A percentile compares a stretch with the other conserved stretches of the same genome.
phyloP scores from a whole-genome alignment of 2,888 invertebrate genomes.

The Chirona hameri region DNA sequence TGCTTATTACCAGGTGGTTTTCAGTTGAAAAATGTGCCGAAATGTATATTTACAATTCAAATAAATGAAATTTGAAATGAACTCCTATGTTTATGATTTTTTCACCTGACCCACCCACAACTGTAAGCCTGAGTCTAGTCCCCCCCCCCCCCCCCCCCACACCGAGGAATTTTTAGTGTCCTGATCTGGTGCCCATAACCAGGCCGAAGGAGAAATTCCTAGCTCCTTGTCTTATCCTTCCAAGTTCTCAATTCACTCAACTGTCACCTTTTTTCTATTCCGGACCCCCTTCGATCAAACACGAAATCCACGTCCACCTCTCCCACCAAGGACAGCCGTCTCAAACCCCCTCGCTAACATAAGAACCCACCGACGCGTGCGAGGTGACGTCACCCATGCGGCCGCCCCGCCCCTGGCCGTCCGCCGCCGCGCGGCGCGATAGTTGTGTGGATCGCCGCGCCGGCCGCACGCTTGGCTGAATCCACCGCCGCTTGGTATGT shows the following conservation, averaged over 20 bases:
- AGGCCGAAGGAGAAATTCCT: too few species aligned
- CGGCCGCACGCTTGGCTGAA: not conserved
- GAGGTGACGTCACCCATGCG: not conserved
- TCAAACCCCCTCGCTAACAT: not conserved
- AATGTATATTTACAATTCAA: too few species aligned
- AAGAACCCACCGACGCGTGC: not conserved
- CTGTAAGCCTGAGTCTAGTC: too few species aligned
- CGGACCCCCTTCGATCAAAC: not conserved
- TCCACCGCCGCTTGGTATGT: constrained; percentile 4
- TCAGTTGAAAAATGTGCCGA: too few species aligned
- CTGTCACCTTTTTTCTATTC: not conserved
- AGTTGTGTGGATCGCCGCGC: not conserved
- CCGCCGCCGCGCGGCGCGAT: not conserved
- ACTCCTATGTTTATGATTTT: too few species aligned
- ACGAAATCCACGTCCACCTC: not conserved
- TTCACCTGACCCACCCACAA: too few species aligned
- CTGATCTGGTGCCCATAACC: too few species aligned
- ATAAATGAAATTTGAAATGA: too few species aligned
- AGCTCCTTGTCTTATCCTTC: not conserved
- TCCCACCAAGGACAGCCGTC: not conserved
- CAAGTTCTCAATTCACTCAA: not conserved
- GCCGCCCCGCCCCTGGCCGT: not conserved
- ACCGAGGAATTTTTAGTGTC: too few species aligned
- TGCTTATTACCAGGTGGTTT: too few species aligned
- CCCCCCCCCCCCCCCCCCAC: too few species aligned